Evolutionary conservation across 1,140 invertebrate species (phyloP), one percentile per base, ranked within the genome.

Genomic region (Philotrypesis tridentata): DNA sequence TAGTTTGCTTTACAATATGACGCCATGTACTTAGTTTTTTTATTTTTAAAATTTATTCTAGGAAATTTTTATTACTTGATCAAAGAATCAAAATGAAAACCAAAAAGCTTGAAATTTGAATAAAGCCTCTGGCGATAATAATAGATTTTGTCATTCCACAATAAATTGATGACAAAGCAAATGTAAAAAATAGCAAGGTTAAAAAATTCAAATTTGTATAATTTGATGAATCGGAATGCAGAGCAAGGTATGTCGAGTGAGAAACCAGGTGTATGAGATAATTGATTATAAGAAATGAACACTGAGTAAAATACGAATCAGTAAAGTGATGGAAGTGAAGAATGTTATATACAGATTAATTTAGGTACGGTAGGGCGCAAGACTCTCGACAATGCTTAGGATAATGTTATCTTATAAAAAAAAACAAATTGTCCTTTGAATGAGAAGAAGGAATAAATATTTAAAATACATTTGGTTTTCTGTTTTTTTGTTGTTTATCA

Each of bases 381-480:
- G 81, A 78, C 89, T 90, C 90, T 89, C 87, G 85, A 90, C 90
- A 89, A 91, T 91, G 89, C 89, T 90, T 92, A 91, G 91, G 88
- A 91, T 92, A 92, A 92, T 91, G 90, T 92, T 92, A 92, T 91
- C 90, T 91, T 91, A 91, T 91, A 91, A 91, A 90, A 88, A 92
- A 91, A 91, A 91, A 90, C 88, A 92, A 91, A 91, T 91, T 91
- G 87, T 92, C 91, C 91, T 91, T 91, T 91, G 84, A 90, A 91
- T 88, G 87, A 89, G 89, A 87, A 86, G 86, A 91, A 91, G 90
- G 90, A 91, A 91, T 92, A 92, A 92, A 91, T 91, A 92, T 91
- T 92, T 91, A 91, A 92, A 92, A 91, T 92, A 92, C 89, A 90
- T 68, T 82, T 73, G 71, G 70, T 55, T 77, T 68, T 81, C 68